phyloP scores from a whole-genome alignment of 2,888 invertebrate genomes.

The Creontiades dilutus region DNA sequence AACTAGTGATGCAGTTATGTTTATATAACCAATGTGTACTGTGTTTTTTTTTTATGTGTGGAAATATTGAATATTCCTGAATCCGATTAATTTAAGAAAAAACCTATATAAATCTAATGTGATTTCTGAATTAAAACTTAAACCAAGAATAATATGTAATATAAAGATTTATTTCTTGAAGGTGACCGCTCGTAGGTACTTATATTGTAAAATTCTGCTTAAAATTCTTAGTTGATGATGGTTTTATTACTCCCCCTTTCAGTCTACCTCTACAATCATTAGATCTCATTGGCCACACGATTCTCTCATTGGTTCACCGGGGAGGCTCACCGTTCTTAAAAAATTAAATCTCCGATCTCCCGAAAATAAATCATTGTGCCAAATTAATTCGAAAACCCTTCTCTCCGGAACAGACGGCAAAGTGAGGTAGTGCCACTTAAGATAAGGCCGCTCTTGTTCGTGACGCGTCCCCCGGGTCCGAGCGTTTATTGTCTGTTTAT shows the following conservation, averaged over 20 bases:
- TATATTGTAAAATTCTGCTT: neutral
- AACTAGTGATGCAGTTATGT: no score
- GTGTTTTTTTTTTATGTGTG: no score
- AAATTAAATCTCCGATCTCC: neutral
- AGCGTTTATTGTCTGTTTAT: conserved; percentile 35
- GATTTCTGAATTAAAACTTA: no score
- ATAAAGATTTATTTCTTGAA: no score
- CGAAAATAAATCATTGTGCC: conserved; percentile 35
- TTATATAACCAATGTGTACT: no score
- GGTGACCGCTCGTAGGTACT: no score
- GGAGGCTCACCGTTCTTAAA: neutral
- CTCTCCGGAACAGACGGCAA: conserved; percentile 2
- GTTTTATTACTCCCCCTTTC: neutral
- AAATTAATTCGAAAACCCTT: conserved; percentile 21
- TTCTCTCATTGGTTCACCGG: neutral
- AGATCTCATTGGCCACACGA: neutral
- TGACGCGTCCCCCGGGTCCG: conserved; percentile 18
- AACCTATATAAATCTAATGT: no score
- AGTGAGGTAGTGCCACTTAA: conserved; percentile 30
- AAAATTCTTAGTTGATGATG: neutral
- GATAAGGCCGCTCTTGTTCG: neutral
- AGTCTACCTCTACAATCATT: neutral
- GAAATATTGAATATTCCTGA: no score
- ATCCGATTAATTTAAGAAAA: no score
- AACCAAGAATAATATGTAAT: no score